These are phyloP conservation scores for Melanargia galathea DNA, from an alignment of 2,888 invertebrate genomes.

Conservation along the genomic window DNA sequence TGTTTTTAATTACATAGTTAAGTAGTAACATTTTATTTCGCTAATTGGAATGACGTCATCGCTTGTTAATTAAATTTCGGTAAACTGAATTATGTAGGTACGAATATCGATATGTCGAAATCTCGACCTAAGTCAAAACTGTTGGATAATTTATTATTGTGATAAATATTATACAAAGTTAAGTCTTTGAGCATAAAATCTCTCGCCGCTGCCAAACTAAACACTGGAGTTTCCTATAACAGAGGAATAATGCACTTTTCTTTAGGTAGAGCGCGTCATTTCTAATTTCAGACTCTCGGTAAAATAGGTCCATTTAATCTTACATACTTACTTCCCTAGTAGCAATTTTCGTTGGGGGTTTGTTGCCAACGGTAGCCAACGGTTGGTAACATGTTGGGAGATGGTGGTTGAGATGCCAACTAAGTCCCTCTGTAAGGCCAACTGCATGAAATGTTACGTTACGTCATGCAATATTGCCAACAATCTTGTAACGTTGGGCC, in stretches of 20 bases:
- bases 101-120: constrained; percentile 4
- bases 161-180: constrained; percentile 8
- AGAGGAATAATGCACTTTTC: constrained; percentile 22
- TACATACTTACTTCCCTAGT: not conserved
- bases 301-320: constrained; percentile 1
- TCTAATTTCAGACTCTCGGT: constrained; percentile 12
- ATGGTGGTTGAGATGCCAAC: too few relatives aligned
- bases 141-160: constrained; percentile 18
- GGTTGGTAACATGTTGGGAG: too few relatives aligned
- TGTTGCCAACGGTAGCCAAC: too few relatives aligned
- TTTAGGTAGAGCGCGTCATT: constrained; percentile 18
- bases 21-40: constrained; percentile 30
- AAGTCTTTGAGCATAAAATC: not conserved
- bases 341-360: too few relatives aligned
- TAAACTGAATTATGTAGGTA: not conserved
- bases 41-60: constrained; percentile 43
- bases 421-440: too few relatives aligned
- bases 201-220: constrained; percentile 21
- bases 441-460: too few relatives aligned
- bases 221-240: constrained; percentile 9
- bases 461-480: too few relatives aligned
- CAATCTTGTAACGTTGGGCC: too few relatives aligned
- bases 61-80: constrained; percentile 30
- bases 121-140: not conserved
- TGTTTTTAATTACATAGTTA: constrained; percentile 16